These are phyloP conservation scores for Ahaetulla prasina DNA, from an alignment of 2,113 vertebrate genomes.

Conservation along the genomic window DNA sequence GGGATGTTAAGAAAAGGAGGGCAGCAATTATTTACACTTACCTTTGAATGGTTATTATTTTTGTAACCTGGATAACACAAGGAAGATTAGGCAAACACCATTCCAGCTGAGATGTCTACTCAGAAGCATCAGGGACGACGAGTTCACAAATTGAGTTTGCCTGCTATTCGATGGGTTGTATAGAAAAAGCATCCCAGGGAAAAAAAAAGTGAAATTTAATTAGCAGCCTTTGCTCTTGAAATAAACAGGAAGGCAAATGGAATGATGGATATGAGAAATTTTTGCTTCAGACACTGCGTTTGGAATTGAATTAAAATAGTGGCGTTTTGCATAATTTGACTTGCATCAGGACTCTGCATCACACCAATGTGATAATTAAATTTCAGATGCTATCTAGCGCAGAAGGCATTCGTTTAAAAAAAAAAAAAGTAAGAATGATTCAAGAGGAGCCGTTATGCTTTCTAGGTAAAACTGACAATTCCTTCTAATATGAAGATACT, in stretches of 20 bases:
- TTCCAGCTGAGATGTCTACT: conserved; percentile 61
- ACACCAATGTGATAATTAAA: background rate
- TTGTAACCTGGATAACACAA: conserved; percentile 54
- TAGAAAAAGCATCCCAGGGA: conserved; percentile 35
- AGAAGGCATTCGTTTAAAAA: background rate
- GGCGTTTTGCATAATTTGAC: conserved; percentile 24
- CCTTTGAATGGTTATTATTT: conserved; percentile 49
- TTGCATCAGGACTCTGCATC: conserved; percentile 4
- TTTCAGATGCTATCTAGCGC: background rate
- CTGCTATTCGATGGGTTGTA: conserved; percentile 45
- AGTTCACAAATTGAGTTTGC: conserved; percentile 61
- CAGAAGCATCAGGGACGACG: conserved; percentile 59
- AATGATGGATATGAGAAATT: conserved; percentile 34
- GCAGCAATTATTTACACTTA: conserved; percentile 61
- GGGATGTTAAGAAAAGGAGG: conserved; percentile 48
- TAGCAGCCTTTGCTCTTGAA: conserved; percentile 37
- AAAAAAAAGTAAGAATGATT: background rate
- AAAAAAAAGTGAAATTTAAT: conserved; percentile 49
- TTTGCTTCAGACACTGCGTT: conserved; percentile 26
- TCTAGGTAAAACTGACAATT: background rate
- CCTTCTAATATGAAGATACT: background rate
- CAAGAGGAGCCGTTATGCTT: background rate
- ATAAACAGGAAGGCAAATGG: conserved; percentile 38
- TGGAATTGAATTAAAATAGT: background rate
- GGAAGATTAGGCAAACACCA: conserved; percentile 63